Conservation (phyloP, 2,113 vertebrate genomes). For the Eretmochelys imbricata region DNA sequence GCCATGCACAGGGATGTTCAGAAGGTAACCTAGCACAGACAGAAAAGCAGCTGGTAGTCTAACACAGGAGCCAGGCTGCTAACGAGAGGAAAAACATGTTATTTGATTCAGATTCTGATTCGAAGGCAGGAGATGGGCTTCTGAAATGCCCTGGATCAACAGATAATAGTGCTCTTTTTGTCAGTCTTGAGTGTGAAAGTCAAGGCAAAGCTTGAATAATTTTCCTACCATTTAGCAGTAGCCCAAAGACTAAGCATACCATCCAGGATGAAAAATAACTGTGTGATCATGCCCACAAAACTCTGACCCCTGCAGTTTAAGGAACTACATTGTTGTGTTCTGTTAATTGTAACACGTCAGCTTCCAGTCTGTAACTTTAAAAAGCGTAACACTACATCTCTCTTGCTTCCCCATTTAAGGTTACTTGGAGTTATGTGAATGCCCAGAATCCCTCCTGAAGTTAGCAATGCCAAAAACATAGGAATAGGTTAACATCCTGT, state of each 20-base stretch:
- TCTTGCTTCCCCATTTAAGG: background rate
- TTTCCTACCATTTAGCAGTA: background rate
- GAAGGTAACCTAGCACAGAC: background rate
- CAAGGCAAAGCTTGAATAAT: background rate
- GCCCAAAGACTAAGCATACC: background rate
- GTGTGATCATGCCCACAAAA: background rate
- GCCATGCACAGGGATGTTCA: background rate
- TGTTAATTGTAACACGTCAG: background rate
- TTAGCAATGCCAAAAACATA: background rate
- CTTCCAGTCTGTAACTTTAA: background rate
- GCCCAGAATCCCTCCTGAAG: background rate
- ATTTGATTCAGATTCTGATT: background rate
- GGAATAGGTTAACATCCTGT: background rate
- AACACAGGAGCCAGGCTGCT: background rate
- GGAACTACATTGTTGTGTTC: background rate
- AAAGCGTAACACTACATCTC: background rate
- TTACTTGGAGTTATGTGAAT: constrained; percentile 30
- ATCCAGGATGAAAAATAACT: background rate
- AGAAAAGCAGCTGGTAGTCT: background rate
- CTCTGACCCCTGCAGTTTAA: background rate
- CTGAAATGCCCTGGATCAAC: background rate
- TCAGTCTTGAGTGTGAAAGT: background rate
- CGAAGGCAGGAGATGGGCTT: background rate
- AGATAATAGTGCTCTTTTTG: background rate
- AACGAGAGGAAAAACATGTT: background rate